Percentiles rank a stretch among this genome's conserved stretches.
Evolutionary conservation across 2,113 vertebrate species (phyloP).

Genomic region (Zootoca vivipara): DNA sequence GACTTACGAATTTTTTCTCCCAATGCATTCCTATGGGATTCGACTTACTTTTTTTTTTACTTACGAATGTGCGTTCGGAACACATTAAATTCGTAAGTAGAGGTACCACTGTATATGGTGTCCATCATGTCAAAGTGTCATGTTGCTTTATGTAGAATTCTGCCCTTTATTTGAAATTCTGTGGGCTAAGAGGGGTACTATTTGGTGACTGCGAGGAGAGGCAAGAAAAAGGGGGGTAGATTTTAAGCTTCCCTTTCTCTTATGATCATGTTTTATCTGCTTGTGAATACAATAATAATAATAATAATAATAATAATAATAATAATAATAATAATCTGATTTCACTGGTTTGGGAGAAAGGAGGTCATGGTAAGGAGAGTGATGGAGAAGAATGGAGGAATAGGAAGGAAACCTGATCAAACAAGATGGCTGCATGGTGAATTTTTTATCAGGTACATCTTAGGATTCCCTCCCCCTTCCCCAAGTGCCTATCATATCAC

Average conservation of each 20-base stretch:
- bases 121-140: neutral
- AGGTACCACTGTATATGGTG: too few species aligned
- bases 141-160: neutral
- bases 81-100: too few species aligned
- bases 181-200: neutral
- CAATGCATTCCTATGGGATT: too few species aligned
- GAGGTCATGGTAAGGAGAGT: slow-evolving; percentile 3
- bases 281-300: slow-evolving; percentile 12
- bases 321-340: slow-evolving; percentile 10
- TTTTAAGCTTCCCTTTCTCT: neutral
- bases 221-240: rapidly evolving
- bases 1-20: too few species aligned
- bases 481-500: slow-evolving; percentile 79
- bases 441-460: slow-evolving; percentile 77
- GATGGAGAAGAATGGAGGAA: neutral
- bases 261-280: neutral
- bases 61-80: too few species aligned
- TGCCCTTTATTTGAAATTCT: neutral
- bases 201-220: neutral
- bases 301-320: too few species aligned
- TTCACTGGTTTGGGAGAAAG: slow-evolving; percentile 20
- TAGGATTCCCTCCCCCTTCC: slow-evolving; percentile 58
- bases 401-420: slow-evolving; percentile 12
- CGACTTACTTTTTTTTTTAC: too few species aligned
- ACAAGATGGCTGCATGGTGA: slow-evolving; percentile 41